phyloP scores from a whole-genome alignment of 2,888 invertebrate genomes.

The Erpobdella octoculata region DNA sequence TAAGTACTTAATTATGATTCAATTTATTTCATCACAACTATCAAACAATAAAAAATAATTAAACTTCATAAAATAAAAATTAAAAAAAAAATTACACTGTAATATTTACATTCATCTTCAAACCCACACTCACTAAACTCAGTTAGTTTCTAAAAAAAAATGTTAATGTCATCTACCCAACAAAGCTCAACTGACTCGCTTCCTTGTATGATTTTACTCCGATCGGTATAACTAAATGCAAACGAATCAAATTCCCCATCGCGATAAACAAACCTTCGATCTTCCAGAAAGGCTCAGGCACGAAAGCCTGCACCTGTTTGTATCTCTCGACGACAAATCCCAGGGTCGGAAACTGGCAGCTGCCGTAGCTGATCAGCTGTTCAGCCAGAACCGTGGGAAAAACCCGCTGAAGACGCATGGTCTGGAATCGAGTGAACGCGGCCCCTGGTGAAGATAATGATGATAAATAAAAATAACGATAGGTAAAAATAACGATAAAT shows the following conservation, averaged over 20 bases:
- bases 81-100: neutral
- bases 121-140: no score
- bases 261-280: conserved; percentile 56
- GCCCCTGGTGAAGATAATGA: conserved; percentile 61
- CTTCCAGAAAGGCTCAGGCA: conserved; percentile 91
- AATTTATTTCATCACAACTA: neutral
- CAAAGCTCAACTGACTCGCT: neutral
- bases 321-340: conserved; percentile 98
- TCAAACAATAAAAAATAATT: no score
- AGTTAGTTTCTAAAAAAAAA: no score
- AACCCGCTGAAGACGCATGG: conserved; percentile 69
- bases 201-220: neutral
- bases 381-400: conserved; percentile 57
- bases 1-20: neutral
- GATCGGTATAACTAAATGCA: neutral
- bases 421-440: conserved; percentile 94
- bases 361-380: conserved; percentile 88
- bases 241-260: neutral
- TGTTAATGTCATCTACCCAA: neutral
- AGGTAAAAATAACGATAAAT: no score
- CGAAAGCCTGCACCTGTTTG: conserved; percentile 78
- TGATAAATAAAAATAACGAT: neutral
- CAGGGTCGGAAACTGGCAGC: conserved; percentile 97
- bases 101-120: neutral
- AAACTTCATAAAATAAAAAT: neutral